Percentiles rank a stretch among this genome's conserved stretches.
These are phyloP conservation scores for Telenomus remus DNA, from an alignment of 1,140 invertebrate genomes.

Conservation along the genomic window DNA sequence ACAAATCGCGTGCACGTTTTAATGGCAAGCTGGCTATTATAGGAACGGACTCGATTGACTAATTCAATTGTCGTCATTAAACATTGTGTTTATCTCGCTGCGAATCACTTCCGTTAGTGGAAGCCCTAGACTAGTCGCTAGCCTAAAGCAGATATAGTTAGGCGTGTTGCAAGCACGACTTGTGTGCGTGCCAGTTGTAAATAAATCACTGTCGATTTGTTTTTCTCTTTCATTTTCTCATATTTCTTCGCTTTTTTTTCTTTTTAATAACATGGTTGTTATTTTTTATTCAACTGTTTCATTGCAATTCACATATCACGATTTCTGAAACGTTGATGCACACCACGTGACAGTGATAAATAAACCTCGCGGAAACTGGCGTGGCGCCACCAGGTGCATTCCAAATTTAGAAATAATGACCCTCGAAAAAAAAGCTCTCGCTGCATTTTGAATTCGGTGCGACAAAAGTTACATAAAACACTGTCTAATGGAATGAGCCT, in stretches of 20 bases:
- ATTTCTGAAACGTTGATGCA: conserved; percentile 20
- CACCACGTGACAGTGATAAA: conserved; percentile 62
- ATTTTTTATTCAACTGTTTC: conserved; percentile 14
- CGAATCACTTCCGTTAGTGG: conserved; percentile 13
- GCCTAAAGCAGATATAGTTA: background rate
- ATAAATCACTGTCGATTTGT: background rate
- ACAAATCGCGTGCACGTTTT: background rate
- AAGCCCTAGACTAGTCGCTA: conserved; percentile 11
- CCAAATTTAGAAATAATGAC: conserved; percentile 56
- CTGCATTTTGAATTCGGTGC: conserved; percentile 22
- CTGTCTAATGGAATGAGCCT: background rate
- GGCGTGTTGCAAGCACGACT: background rate
- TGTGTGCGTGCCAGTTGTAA: background rate
- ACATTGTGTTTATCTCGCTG: conserved; percentile 28
- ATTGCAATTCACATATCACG: conserved; percentile 3
- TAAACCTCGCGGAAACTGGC: conserved; percentile 60
- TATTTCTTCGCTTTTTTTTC: background rate
- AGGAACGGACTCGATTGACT: conserved; percentile 7
- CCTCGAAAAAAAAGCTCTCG: conserved; percentile 13
- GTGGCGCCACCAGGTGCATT: conserved; percentile 49
- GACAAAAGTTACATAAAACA: conserved; percentile 1
- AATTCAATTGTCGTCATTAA: conserved; percentile 27
- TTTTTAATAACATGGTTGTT: background rate
- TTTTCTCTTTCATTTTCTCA: background rate
- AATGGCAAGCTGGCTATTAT: background rate